Conservation (phyloP, 92 coral and sea anemone species). For the Micromussa lordhowensis region DNA sequence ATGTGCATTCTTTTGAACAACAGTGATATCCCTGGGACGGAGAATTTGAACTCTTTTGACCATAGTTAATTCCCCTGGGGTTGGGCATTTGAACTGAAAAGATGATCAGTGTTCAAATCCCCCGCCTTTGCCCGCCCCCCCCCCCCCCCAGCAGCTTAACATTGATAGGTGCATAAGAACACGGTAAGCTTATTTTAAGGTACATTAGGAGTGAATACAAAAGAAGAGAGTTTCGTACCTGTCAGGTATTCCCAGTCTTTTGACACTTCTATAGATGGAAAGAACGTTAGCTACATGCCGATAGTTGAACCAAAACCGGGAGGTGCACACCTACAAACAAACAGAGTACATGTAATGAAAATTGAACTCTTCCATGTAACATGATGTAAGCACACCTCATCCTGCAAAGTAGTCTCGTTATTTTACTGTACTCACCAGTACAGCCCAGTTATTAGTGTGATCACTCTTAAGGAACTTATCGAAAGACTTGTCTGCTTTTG, state of each 20-base stretch:
- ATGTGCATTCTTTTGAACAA: too few relatives aligned
- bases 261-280: constrained; percentile 95
- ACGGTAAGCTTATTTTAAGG: neutral
- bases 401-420: neutral
- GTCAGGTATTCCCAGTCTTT: constrained; percentile 97
- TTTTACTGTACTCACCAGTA: constrained; percentile 78
- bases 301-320: constrained; percentile 99
- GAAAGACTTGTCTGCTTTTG: constrained; percentile 55
- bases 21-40: too few relatives aligned
- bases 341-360: neutral
- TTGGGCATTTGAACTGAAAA: too few relatives aligned
- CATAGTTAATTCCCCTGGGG: too few relatives aligned
- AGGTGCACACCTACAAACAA: constrained; percentile 86
- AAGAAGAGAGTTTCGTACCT: constrained; percentile 60
- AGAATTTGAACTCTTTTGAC: too few relatives aligned
- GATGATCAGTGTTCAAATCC: too few relatives aligned
- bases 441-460: constrained; percentile 99
- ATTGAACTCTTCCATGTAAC: too few relatives aligned
- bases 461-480: constrained; percentile 78
- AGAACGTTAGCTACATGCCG: constrained; percentile 98
- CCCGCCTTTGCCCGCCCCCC: too few relatives aligned
- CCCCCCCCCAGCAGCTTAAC: too few relatives aligned
- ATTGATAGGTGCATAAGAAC: too few relatives aligned
- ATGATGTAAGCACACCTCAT: neutral
- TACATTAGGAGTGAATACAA: neutral